Evolutionary conservation across 1,140 invertebrate species (phyloP), one percentile per base, ranked within the genome.

Genomic region (Drosophila ogumai): DNA sequence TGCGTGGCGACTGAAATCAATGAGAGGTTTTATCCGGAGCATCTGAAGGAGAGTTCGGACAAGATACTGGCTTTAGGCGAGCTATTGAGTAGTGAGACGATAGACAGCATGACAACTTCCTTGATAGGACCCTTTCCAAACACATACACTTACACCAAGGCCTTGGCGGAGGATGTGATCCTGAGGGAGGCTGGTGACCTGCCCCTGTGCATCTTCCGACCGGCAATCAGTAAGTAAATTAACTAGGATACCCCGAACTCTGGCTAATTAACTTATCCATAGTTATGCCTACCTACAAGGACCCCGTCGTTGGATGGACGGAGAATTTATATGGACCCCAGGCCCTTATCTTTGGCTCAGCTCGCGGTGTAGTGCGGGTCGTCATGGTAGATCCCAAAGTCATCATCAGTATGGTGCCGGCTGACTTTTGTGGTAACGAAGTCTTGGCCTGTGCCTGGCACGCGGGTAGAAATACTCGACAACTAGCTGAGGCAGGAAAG

Each of bases 241-340:
- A 10, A 17, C 12, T n/a, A 28, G 32, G 4, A 22, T 6, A 38
- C 8, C 1, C 4, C 1, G 6, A 25, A 1, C 2, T 6, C 3
- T 6, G 13, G 4, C 7, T 0, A 38, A 15, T 10, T 96, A 73
- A 95, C 97, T 31, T 94, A 95, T 46, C 19, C 22, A 1, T 91
- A 96, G 97, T 98, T 34, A 94, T 97, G 34, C 96, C 96, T 0
- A 95, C 96, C 1, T 96, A 95, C 92, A 94, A 95, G 65, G 97
- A 98, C 65, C 95, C 95, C 0, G 69, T 94, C 0, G 60, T 90
- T 12, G 96, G 96, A 3, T 98, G 97, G 96, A 97, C 98, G 25
- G 97, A 99, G 91, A 99, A 98, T 86, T 93, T 97, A 69, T 98
- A 98, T 90, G 98, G 98, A 46, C 96, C 97, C 3, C 96, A 96